Conservation (phyloP, 2,888 invertebrate genomes). For the Dryadula phaetusa region DNA sequence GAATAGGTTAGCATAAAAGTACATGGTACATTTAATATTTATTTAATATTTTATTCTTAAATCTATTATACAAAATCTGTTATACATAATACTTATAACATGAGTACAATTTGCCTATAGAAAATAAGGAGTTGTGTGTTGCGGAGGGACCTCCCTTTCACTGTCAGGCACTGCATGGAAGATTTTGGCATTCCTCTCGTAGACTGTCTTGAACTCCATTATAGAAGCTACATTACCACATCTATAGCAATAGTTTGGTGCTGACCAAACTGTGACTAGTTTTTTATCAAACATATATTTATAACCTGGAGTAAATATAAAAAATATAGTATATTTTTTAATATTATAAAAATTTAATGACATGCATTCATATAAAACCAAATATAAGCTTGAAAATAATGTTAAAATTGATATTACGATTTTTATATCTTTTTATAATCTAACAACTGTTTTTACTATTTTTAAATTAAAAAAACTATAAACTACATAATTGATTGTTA, state of each 20-base stretch:
- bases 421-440: no score
- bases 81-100: slow-evolving; percentile 46
- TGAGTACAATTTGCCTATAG: slow-evolving; percentile 84
- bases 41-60: slow-evolving; percentile 55
- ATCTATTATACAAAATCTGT: slow-evolving; percentile 61
- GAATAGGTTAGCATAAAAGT: no score
- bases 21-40: slow-evolving; percentile 52
- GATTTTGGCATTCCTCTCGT: slow-evolving; percentile 91
- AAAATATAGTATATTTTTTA: not conserved
- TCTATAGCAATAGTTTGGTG: slow-evolving; percentile 99
- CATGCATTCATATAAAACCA: no score
- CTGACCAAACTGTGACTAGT: slow-evolving; percentile 99
- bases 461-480: not conserved
- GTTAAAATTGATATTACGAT: no score
- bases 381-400: no score
- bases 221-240: slow-evolving; percentile 99
- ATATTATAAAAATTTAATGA: no score
- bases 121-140: slow-evolving; percentile 98
- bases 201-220: slow-evolving; percentile 92
- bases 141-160: slow-evolving; percentile 95
- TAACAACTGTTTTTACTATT: no score
- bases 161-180: slow-evolving; percentile 98
- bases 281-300: slow-evolving; percentile 99
- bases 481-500: not conserved
- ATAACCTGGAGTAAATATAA: slow-evolving; percentile 86